Evolutionary conservation across 1,140 invertebrate genomes (phyloP).

Genomic region (Gonatopus flavifemur): DNA sequence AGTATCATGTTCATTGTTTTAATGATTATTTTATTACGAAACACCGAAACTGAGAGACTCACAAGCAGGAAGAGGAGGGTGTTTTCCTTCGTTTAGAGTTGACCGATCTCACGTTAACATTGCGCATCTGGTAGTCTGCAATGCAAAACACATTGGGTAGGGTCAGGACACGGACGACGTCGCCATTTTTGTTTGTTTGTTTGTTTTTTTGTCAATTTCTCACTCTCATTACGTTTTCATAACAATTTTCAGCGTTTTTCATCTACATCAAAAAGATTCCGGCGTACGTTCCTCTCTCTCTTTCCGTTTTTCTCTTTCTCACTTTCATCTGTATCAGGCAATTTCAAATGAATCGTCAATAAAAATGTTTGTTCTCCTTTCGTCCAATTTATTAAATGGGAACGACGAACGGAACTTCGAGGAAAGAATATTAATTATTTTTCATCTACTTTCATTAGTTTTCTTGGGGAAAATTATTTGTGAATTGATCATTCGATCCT

Average conservation of each 20-base stretch:
- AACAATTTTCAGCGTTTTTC: conserved; percentile 17
- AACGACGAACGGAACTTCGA: too few species aligned
- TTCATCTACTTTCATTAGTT: too few species aligned
- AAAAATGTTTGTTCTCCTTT: too few species aligned
- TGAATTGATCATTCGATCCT: too few species aligned
- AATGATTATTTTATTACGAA: conserved; percentile 58
- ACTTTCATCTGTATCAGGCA: conserved; percentile 6
- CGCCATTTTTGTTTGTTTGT: conserved; percentile 20
- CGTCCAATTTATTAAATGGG: too few species aligned
- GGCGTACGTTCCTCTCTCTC: conserved; percentile 5
- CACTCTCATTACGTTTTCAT: conserved; percentile 4
- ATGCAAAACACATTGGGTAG: conserved; percentile 62
- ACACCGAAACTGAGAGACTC: conserved; percentile 68
- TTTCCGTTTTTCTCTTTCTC: conserved; percentile 7
- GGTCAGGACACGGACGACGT: conserved; percentile 56
- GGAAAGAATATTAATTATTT: too few species aligned
- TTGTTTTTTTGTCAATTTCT: conserved; percentile 7
- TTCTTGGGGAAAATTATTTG: too few species aligned
- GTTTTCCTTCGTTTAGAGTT: conserved; percentile 72
- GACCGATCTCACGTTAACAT: conserved; percentile 75
- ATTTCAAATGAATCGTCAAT: too few species aligned
- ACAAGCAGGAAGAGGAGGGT: conserved; percentile 70
- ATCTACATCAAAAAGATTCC: conserved; percentile 7
- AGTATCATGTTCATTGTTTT: too few species aligned
- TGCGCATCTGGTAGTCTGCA: conserved; percentile 75